These are phyloP conservation scores for Chelonus insularis DNA, from an alignment of 1,140 invertebrate species.

Conservation along the genomic window DNA sequence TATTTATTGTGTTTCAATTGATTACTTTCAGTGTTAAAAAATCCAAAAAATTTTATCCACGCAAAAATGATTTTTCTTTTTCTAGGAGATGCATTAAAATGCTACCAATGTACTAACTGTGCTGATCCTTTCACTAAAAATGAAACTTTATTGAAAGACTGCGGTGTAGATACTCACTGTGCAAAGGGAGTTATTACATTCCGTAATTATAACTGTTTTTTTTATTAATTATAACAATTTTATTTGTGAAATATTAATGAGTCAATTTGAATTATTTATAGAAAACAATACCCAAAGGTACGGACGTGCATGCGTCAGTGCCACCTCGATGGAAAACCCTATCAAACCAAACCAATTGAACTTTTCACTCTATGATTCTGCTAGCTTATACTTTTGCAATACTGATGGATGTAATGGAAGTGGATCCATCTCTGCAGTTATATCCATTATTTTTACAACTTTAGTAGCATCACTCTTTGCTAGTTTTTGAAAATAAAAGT, in stretches of 20 bases:
- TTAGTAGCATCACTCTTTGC: neutral
- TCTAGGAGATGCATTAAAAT: neutral
- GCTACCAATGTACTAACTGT: neutral
- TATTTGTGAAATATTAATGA: neutral
- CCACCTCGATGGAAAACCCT: no score
- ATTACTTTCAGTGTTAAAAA: no score
- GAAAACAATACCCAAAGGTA: neutral
- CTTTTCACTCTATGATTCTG: no score
- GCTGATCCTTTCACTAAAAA: neutral
- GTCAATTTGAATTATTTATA: neutral
- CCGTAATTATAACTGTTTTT: neutral
- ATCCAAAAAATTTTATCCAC: no score
- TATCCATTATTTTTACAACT: neutral
- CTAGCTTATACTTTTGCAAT: constrained; percentile 6
- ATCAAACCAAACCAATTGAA: no score
- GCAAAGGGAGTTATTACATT: neutral
- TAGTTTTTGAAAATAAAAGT: no score
- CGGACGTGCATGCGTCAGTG: no score
- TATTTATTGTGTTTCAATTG: no score
- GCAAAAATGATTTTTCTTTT: neutral
- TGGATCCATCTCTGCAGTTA: neutral
- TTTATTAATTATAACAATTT: neutral
- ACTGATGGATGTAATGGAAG: constrained; percentile 10
- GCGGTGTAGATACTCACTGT: neutral
- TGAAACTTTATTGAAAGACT: neutral